Evolutionary conservation across 2,888 invertebrate species (phyloP), one percentile per base, ranked within the genome.

Genomic region (Orthosia cruda): DNA sequence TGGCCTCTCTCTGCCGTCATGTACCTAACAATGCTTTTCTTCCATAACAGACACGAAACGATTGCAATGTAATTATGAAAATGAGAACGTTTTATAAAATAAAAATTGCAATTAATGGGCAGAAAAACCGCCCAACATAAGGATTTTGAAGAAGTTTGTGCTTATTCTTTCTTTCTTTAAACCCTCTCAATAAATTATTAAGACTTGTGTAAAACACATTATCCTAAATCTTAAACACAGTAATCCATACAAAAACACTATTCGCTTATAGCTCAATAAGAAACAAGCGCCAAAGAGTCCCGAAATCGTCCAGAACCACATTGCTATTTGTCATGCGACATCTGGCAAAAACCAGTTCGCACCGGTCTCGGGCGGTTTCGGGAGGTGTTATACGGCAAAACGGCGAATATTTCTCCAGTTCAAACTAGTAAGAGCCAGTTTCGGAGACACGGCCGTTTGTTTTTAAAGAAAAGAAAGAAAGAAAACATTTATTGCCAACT

Each of bases 261-360:
- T 77, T 82, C 78, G 77, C 83, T 68, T 73, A 68, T 68, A 70
- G 66, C 80, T 80, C 69, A 73, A 85, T 81, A 83, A 71, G 74
- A 73, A 79, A 74, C 85, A 76, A 86, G 81, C 71, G 74, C 73
- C 70, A 63, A 80, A 76, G 71, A 81, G 73, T 75, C 68, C 90
- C 90, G 84, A 93, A 95, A 94, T 93, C 93, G 93, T 94, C 90
- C 86, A 77, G 89, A 87, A 94, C 94, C 93, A 89, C 93, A 91
- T 89, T 82, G 93, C 93, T 89, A 94, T 94, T 94, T 93, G 92
- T 94, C 94, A 93, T 91, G 92, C 91, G 89, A 90, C 94, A 94
- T 93, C 94, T 94, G 94, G 87, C 85, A 77, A 75, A 84, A 90
- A 92, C 89, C 89, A 86, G 93, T 93, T 93, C 90, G 87, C 91